Conservation (phyloP, 2,113 vertebrate genomes). For the Seriola aureovittata region DNA sequence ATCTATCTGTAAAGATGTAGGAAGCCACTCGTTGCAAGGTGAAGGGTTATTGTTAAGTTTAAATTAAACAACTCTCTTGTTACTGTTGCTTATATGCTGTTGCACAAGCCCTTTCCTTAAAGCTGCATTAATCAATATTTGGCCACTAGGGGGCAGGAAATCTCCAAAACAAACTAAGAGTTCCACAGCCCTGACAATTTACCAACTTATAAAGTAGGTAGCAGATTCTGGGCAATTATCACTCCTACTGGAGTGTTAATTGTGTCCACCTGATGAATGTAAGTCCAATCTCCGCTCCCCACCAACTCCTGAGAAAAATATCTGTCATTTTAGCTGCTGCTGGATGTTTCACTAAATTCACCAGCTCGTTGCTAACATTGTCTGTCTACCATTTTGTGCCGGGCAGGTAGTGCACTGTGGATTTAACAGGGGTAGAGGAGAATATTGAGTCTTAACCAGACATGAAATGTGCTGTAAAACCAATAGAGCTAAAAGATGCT, state of each 20-base stretch:
- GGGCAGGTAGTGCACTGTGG: neutral
- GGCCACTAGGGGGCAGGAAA: conserved; percentile 12
- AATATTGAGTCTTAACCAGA: conserved; percentile 5
- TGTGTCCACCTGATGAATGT: neutral
- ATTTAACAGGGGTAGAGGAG: neutral
- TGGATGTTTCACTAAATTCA: neutral
- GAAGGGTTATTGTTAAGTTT: conserved; percentile 20
- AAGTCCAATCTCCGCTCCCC: neutral
- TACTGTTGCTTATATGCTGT: neutral
- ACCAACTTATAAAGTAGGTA: neutral
- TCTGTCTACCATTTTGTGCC: neutral
- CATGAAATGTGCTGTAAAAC: neutral
- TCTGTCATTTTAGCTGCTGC: neutral
- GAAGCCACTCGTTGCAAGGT: conserved; percentile 9
- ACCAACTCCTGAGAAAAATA: neutral
- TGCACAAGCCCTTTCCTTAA: conserved; percentile 6
- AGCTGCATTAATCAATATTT: neutral
- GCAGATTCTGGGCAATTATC: neutral
- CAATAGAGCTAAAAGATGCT: neutral
- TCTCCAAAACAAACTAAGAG: neutral
- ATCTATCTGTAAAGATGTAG: neutral
- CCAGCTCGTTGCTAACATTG: neutral
- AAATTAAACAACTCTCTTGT: conserved; percentile 2
- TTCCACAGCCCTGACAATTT: neutral
- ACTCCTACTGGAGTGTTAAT: neutral